phyloP scores from a whole-genome alignment of 1,140 invertebrate genomes.

The Sminthurides bifidus region DNA sequence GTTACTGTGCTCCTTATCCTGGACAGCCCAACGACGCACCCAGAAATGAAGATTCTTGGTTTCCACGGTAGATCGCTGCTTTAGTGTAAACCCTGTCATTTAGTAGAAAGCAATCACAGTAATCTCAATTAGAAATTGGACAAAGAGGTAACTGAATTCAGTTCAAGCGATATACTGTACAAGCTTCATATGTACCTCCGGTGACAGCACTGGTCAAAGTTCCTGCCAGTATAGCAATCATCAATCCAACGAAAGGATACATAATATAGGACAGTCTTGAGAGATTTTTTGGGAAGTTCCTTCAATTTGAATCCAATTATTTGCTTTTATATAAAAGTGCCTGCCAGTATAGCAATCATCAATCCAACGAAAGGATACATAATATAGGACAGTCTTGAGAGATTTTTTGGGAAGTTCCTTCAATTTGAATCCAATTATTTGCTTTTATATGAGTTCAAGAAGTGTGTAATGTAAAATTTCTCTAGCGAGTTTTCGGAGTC shows the following conservation, averaged over 20 bases:
- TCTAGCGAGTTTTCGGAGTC: neutral
- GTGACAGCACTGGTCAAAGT: constrained; percentile 15
- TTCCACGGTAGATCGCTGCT: too few relatives aligned
- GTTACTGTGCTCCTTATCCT: too few relatives aligned
- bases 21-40: too few relatives aligned
- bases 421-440: neutral
- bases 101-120: too few relatives aligned
- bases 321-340: neutral
- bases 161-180: too few relatives aligned
- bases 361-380: constrained; percentile 22
- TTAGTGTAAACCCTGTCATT: too few relatives aligned
- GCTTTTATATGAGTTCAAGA: neutral
- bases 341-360: constrained; percentile 7
- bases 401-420: constrained; percentile 16
- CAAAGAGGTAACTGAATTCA: too few relatives aligned
- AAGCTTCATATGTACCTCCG: constrained; percentile 11
- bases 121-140: too few relatives aligned
- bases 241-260: constrained; percentile 20
- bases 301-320: neutral
- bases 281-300: constrained; percentile 18
- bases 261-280: constrained; percentile 23
- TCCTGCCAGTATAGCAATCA: constrained; percentile 13
- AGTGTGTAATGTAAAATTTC: too few relatives aligned
- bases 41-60: too few relatives aligned
- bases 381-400: constrained; percentile 23